Base-by-base conservation (phyloP, 1,140 invertebrate species). In the Cataglyphis hispanica region DNA sequence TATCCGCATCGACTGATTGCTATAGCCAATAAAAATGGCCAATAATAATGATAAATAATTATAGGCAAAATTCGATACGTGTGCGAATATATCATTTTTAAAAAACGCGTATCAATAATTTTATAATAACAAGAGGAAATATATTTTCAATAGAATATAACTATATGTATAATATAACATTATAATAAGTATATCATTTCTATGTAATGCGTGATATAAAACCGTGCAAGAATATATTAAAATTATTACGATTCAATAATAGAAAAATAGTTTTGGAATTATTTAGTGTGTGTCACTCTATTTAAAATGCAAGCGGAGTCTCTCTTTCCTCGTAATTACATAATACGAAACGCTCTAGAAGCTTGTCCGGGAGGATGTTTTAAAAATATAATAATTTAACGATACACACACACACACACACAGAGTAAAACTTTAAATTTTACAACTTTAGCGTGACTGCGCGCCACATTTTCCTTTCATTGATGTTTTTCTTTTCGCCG, bases 361-460 rank as follows among this genome's bases (percentile, higher is more conserved):
- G 40, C 27, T 43, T 1, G 19, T 5, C 6, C 16, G n/a, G 31
- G 10, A 13, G 19, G 2, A 58, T 11, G 53, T 60, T 22, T 69
- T 19, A 60, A 61, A 72, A 72, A 25, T 25, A 43, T 46, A 60
- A 43, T 31, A 46, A 78, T 67, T 66, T 67, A 53, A 46, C 34
- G 43, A 37, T 4, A 50, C 16, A 37, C 37, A 37, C 13, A 50
- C 16, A 37, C 37, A 37, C 37, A 43, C 40, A 10, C 11, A 43
- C 22, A 16, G 19, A 40, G n/a, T 13, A 8, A 34, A 74, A n/a
- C 70, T n/a, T 43, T 7, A 13, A 31, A 8, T n/a, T 63, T 37
- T 50, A 60, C 11, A 60, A 34, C n/a, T 58, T 58, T 22, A 34
- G 43, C 56, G 53, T 74, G 78, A 83, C 53, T 27, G 27, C 78